Conservation (phyloP, 2,888 invertebrate genomes). For the Thereva nobilitata region DNA sequence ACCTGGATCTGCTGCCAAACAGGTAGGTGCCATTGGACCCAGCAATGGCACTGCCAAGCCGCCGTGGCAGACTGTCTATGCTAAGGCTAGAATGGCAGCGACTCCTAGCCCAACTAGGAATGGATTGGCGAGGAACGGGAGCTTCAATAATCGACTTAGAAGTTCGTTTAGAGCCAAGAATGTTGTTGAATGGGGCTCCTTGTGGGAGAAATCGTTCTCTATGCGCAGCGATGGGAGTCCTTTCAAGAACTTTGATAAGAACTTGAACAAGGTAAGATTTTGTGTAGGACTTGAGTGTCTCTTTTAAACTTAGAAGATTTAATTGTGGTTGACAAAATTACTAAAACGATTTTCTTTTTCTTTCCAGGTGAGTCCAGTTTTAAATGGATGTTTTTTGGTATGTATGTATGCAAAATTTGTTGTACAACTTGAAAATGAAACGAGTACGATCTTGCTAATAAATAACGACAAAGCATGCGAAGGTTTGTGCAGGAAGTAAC, state of each 20-base stretch:
- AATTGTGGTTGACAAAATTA: too few species aligned
- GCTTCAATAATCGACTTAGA: constrained; percentile 46
- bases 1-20: constrained; percentile 37
- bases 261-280: constrained; percentile 51
- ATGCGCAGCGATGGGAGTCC: constrained; percentile 49
- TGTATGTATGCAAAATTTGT: too few species aligned
- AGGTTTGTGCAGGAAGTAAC: too few species aligned
- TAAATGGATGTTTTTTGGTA: too few species aligned
- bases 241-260: constrained; percentile 54
- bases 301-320: too few species aligned
- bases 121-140: constrained; percentile 41
- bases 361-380: too few species aligned
- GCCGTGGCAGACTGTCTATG: constrained; percentile 46
- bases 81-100: constrained; percentile 38
- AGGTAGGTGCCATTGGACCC: background rate
- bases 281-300: background rate
- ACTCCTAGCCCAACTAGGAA: constrained; percentile 2
- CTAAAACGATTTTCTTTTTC: too few species aligned
- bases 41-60: constrained; percentile 39
- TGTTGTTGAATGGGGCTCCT: constrained; percentile 50
- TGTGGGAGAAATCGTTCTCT: constrained; percentile 54
- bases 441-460: too few species aligned
- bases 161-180: constrained; percentile 54
- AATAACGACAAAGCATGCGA: too few species aligned
- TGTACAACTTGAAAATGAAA: too few species aligned